A percentile compares a stretch with the other conserved stretches of the same genome.
These are phyloP conservation scores for Lipophrys pholis DNA, from an alignment of 2,113 vertebrate genomes.

Conservation along the genomic window DNA sequence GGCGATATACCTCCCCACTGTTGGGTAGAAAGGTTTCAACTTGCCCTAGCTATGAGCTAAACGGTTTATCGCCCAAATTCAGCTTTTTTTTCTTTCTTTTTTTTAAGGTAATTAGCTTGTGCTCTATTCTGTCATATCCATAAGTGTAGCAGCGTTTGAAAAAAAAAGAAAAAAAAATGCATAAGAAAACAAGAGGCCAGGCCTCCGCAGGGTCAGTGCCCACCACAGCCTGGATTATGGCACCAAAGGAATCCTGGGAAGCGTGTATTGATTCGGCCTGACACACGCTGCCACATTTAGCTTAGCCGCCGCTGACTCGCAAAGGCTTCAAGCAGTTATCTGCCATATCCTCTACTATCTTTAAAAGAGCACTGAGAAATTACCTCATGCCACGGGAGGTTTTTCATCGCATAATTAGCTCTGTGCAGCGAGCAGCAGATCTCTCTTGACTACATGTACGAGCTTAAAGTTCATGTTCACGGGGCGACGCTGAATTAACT, in stretches of 20 bases:
- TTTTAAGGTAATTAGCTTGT: constrained; percentile 86
- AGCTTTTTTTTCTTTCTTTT: constrained; percentile 33
- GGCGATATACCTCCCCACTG: constrained; percentile 11
- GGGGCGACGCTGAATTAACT: constrained; percentile 87
- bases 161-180: constrained; percentile 71
- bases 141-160: constrained; percentile 84
- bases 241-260: constrained; percentile 89
- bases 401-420: constrained; percentile 89
- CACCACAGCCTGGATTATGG: constrained; percentile 87
- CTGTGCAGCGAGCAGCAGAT: constrained; percentile 85
- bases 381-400: constrained; percentile 85
- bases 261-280: constrained; percentile 92
- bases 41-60: constrained; percentile 37
- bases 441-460: constrained; percentile 85
- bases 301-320: constrained; percentile 86
- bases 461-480: constrained; percentile 89
- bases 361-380: constrained; percentile 89
- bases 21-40: constrained; percentile 10
- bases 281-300: constrained; percentile 93
- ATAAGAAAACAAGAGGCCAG: constrained; percentile 85
- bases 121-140: constrained; percentile 85
- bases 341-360: constrained; percentile 90
- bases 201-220: constrained; percentile 87
- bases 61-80: constrained; percentile 46
- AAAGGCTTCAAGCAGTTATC: constrained; percentile 89